Evolutionary conservation across 2,888 invertebrate species (phyloP).

Genomic region (Ferdinandea cuprea): DNA sequence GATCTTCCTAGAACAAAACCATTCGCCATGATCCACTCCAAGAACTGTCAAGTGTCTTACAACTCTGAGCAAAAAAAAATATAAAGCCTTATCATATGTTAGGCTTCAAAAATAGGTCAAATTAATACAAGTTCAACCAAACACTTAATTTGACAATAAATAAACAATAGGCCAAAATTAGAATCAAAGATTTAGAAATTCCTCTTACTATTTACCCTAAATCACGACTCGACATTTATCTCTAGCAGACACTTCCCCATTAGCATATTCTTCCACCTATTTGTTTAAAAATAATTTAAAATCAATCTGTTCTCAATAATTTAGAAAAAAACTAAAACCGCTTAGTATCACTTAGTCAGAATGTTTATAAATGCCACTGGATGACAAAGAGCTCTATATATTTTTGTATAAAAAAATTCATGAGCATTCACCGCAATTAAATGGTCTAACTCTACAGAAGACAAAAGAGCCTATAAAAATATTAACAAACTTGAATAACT

Average conservation of each 20-base stretch:
- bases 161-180: background rate
- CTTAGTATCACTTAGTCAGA: constrained; percentile 31
- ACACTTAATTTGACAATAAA: background rate
- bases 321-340: constrained; percentile 13
- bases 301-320: constrained; percentile 37
- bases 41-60: no score
- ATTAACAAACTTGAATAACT: constrained; percentile 28
- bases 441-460: background rate
- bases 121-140: background rate
- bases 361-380: background rate
- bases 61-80: no score
- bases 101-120: background rate
- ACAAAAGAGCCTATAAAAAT: constrained; percentile 12
- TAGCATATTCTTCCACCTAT: constrained; percentile 31
- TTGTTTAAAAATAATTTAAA: constrained; percentile 35
- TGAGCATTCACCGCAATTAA: constrained; percentile 25
- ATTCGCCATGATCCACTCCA: no score
- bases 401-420: constrained; percentile 3
- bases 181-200: background rate
- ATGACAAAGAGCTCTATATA: constrained; percentile 30
- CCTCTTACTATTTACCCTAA: background rate
- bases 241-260: constrained; percentile 16
- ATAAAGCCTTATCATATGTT: no score
- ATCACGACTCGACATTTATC: constrained; percentile 21
- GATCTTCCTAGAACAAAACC: no score